These are phyloP conservation scores for Erpobdella octoculata DNA, from an alignment of 2,888 invertebrate species.

Conservation along the genomic window DNA sequence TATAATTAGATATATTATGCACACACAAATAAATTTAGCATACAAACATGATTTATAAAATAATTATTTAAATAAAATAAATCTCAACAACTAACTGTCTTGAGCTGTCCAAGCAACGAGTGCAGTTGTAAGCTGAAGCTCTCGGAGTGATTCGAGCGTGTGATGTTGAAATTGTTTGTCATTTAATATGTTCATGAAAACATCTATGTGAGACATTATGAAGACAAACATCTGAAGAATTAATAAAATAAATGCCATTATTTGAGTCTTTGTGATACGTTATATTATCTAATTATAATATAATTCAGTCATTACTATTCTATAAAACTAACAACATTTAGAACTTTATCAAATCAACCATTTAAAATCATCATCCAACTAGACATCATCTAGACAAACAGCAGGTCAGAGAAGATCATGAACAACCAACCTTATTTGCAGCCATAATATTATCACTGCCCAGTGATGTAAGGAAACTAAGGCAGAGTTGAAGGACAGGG, in stretches of 20 bases:
- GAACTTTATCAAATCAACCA: background rate
- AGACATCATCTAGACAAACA: background rate
- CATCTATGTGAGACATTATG: conserved; percentile 72
- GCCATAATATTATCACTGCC: conserved; percentile 76
- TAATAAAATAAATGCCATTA: too few relatives aligned
- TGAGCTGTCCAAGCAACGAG: conserved; percentile 64
- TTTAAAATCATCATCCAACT: background rate
- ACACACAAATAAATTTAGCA: too few relatives aligned
- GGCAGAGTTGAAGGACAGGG: conserved; percentile 69
- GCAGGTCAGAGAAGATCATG: background rate
- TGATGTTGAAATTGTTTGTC: conserved; percentile 58
- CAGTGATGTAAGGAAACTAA: conserved; percentile 71
- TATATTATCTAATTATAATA: too few relatives aligned
- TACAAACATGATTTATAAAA: too few relatives aligned
- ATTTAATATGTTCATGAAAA: conserved; percentile 69
- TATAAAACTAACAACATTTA: background rate
- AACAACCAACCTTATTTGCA: conserved; percentile 48
- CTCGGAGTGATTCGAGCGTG: conserved; percentile 63
- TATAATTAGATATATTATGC: too few relatives aligned
- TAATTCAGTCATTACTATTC: too few relatives aligned
- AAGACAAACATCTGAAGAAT: conserved; percentile 62
- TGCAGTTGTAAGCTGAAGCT: conserved; percentile 69
- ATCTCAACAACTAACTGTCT: conserved; percentile 40
- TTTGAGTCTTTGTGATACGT: too few relatives aligned
- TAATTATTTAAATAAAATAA: background rate